phyloP scores from a whole-genome alignment of 53 echinoderm and acorn worm genomes.

The Echinometra lucunter region DNA sequence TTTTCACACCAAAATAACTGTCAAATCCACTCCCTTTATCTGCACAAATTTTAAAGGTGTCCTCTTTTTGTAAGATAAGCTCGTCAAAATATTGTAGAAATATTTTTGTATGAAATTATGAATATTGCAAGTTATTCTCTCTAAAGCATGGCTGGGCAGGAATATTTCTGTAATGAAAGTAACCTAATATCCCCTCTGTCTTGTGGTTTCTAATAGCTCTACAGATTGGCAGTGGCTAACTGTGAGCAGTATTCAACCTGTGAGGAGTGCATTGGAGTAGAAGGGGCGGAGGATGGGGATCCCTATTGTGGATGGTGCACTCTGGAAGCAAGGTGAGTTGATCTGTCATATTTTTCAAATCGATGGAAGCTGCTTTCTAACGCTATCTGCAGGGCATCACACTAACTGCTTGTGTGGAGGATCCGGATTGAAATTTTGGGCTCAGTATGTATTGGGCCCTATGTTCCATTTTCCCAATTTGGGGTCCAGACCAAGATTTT shows the following conservation, averaged over 20 bases:
- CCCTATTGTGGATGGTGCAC: slow-evolving; percentile 71
- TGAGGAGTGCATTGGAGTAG: slow-evolving; percentile 59
- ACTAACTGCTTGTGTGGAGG: too few species aligned
- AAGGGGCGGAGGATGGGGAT: slow-evolving; percentile 29
- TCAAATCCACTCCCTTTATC: not conserved
- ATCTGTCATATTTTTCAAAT: too few species aligned
- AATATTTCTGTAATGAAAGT: not conserved
- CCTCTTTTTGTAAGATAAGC: not conserved
- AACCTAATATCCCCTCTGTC: slow-evolving; percentile 39
- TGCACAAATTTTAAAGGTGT: not conserved
- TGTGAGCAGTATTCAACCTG: slow-evolving; percentile 55
- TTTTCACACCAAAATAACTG: not conserved
- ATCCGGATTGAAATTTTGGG: too few species aligned
- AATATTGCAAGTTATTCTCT: not conserved
- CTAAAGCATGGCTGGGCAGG: not conserved
- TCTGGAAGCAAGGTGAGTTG: slow-evolving; percentile 57
- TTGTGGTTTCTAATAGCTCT: slow-evolving; percentile 48
- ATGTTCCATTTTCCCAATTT: too few species aligned
- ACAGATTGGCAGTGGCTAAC: slow-evolving; percentile 55
- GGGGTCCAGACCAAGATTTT: too few species aligned
- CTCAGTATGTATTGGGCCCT: too few species aligned
- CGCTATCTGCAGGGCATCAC: too few species aligned
- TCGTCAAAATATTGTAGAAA: not conserved
- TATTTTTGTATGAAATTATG: not conserved
- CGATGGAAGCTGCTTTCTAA: too few species aligned